Base-by-base conservation (phyloP, 2,888 invertebrate species). In the Allolobophora icterica region DNA sequence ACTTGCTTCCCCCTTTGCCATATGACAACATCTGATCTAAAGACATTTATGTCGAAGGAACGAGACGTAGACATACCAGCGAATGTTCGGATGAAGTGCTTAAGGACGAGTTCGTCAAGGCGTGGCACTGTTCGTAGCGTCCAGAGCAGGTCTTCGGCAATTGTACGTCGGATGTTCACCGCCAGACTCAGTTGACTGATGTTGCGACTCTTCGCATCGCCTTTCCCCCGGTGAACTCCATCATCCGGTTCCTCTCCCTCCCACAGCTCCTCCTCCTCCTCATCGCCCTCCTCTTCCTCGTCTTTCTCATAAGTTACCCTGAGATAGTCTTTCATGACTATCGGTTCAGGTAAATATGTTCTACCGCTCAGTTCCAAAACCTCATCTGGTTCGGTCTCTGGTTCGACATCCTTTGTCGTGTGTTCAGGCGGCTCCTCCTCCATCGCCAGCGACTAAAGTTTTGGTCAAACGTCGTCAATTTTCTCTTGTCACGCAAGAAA, bases 71-170 rank as follows among this genome's bases (percentile, higher is more conserved):
- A 35, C 87, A 17, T 21, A 87, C 87, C 87, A 24, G 34, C 35
- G 34, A 24, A 87, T 34, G 87, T 87, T 35, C 24, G 21, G 19
- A 38, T 38, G 87, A 87, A 87, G 24, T 87, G 35, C 19, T 6
- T 24, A 19, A 87, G 87, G 17, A 87, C 17, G 21, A 87, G 87
- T 34, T 90, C 90, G 35, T 90, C 90, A 24, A 90, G 90, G 17
- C 90, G 45, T 19, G 38, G 38, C 52, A 90, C 90, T 0, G 71
- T 71, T 71, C 52, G 11, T 30, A 90, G 24, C 24, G 38, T 71
- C 90, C 90, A 90, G 21, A 33, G n/a, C 30, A 52, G 21, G 71
- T 90, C 90, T 19, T 90, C 90, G n/a, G 90, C 90, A 6, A 90
- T 90, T 30, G 83, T 90, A 13, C 87, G 87, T 87, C 87, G 87